Percentiles rank a stretch among this genome's conserved stretches.
phyloP scores from a whole-genome alignment of 2,113 vertebrate species.

The Neodontobutis hainanensis region DNA sequence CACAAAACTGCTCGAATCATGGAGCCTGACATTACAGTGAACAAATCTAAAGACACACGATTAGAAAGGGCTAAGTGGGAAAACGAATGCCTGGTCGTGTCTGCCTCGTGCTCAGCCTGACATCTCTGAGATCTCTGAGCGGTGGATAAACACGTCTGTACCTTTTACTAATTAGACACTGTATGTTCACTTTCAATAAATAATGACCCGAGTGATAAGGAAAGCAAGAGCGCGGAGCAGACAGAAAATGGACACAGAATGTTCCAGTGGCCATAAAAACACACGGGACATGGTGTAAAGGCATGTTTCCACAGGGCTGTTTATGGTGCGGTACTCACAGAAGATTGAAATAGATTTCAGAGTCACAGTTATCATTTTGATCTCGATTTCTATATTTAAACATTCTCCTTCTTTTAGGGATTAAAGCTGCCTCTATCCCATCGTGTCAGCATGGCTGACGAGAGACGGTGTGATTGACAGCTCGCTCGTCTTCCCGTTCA shows the following conservation, averaged over 20 bases:
- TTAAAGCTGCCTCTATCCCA: no score
- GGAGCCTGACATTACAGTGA: not conserved
- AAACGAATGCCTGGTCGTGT: not conserved
- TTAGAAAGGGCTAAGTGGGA: not conserved
- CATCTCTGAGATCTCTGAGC: not conserved
- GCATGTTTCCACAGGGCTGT: no score
- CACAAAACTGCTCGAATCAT: not conserved
- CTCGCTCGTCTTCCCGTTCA: no score
- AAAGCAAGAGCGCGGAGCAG: not conserved
- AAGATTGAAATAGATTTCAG: no score
- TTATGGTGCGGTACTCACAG: no score
- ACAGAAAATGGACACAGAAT: not conserved
- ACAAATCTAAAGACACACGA: not conserved
- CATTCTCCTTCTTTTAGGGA: no score
- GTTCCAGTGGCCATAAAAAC: not conserved
- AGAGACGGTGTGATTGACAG: no score
- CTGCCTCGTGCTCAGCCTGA: not conserved
- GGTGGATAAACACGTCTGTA: not conserved
- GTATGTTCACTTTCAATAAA: not conserved
- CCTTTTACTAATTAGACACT: not conserved
- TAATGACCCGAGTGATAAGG: not conserved
- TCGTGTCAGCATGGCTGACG: no score
- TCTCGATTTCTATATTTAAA: no score
- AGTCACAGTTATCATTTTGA: no score
- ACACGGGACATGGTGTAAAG: no score